Conservation (phyloP, 2,888 invertebrate species). For the Syritta pipiens region DNA sequence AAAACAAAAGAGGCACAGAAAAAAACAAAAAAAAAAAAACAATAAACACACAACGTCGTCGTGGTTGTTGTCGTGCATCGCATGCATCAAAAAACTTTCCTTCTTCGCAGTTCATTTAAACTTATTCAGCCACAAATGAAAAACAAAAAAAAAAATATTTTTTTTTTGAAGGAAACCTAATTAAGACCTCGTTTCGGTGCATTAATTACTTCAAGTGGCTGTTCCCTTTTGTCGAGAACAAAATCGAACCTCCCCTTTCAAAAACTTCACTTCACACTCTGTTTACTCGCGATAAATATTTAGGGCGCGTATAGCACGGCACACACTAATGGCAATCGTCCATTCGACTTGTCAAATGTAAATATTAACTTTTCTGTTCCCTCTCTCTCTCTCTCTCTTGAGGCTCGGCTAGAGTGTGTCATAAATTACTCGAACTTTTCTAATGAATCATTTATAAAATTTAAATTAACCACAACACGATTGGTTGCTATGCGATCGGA, state of each 20-base stretch:
- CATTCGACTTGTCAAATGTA: slow-evolving; percentile 45
- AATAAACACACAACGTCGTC: not conserved
- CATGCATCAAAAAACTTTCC: slow-evolving; percentile 30
- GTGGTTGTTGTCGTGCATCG: slow-evolving; percentile 6
- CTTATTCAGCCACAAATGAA: slow-evolving; percentile 15
- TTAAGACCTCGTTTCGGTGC: slow-evolving; percentile 35
- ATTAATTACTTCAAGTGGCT: slow-evolving; percentile 47
- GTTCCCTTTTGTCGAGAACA: no score
- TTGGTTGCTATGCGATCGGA: slow-evolving; percentile 9
- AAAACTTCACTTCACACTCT: not conserved
- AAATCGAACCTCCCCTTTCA: not conserved
- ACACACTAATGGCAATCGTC: slow-evolving; percentile 13
- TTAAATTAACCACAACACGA: not conserved
- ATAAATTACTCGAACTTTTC: slow-evolving; percentile 49
- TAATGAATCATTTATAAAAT: slow-evolving; percentile 51
- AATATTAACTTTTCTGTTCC: slow-evolving; percentile 44
- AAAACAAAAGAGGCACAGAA: not conserved
- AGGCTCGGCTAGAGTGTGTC: not conserved
- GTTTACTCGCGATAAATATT: slow-evolving; percentile 51
- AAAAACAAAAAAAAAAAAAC: not conserved
- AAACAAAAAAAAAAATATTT: not conserved
- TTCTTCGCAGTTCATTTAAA: slow-evolving; percentile 57
- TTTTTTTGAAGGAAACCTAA: slow-evolving; percentile 44
- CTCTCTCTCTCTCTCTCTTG: not conserved
- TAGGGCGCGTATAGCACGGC: slow-evolving; percentile 12